A percentile compares a stretch with the other conserved stretches of the same genome.
Conservation (phyloP, 2,113 vertebrate genomes). For the Sminthopsis crassicaudata region DNA sequence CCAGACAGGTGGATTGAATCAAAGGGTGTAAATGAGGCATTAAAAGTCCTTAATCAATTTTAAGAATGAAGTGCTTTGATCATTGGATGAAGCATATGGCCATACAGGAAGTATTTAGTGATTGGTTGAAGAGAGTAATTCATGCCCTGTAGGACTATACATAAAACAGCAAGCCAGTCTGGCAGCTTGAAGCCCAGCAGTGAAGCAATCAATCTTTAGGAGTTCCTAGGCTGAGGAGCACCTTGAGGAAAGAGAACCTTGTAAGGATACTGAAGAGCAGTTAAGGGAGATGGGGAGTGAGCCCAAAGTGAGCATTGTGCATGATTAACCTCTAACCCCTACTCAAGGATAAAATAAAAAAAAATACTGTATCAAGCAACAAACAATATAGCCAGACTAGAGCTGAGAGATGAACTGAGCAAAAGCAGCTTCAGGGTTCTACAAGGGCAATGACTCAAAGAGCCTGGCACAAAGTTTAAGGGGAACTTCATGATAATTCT, state of each 20-base stretch:
- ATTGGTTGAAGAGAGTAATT: neutral
- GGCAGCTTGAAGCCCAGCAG: neutral
- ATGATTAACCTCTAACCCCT: neutral
- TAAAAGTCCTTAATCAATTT: neutral
- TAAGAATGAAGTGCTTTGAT: neutral
- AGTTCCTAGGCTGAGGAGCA: neutral
- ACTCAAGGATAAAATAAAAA: neutral
- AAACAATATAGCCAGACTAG: neutral
- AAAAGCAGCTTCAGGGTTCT: neutral
- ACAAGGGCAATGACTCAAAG: neutral
- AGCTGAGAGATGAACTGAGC: neutral
- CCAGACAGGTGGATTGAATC: neutral
- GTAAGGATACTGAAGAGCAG: neutral
- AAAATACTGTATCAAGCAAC: neutral
- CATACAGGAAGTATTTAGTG: neutral
- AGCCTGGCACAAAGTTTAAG: neutral
- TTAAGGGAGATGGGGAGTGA: neutral
- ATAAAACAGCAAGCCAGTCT: slow-evolving; percentile 1
- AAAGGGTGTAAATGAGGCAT: neutral
- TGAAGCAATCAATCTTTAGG: neutral
- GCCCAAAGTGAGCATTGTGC: neutral
- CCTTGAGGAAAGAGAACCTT: neutral
- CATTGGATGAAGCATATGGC: neutral
- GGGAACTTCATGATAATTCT: neutral
- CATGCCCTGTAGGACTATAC: neutral